Conservation (phyloP, 2,888 invertebrate genomes). For the Heliothis peltigera region DNA sequence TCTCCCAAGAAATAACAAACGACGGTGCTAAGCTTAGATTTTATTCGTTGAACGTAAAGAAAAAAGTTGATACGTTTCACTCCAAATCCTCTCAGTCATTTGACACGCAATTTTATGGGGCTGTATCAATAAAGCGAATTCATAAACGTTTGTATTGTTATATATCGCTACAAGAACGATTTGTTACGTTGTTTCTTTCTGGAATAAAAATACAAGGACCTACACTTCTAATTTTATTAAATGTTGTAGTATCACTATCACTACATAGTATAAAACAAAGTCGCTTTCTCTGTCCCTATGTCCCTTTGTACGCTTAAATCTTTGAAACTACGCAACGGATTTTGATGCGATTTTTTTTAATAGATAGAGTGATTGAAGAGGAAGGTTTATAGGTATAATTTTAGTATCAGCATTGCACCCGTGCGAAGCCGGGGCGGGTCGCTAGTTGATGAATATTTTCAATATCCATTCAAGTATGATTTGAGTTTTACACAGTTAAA, state of each 20-base stretch:
- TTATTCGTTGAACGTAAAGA: slow-evolving; percentile 29
- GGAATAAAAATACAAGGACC: slow-evolving; percentile 25
- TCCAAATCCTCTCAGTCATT: slow-evolving; percentile 73
- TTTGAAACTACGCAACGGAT: too few relatives aligned
- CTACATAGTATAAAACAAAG: background rate
- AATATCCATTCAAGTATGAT: too few relatives aligned
- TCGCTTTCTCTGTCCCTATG: too few relatives aligned
- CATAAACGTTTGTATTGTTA: slow-evolving; percentile 69
- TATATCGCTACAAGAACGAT: slow-evolving; percentile 51
- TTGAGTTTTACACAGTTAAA: too few relatives aligned
- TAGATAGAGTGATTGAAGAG: too few relatives aligned
- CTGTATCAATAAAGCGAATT: slow-evolving; percentile 80
- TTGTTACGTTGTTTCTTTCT: slow-evolving; percentile 19
- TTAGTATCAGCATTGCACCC: too few relatives aligned
- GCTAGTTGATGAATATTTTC: too few relatives aligned
- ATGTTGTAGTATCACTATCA: too few relatives aligned
- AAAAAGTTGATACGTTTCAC: slow-evolving; percentile 59
- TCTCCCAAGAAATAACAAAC: slow-evolving; percentile 34
- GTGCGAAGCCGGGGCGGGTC: too few relatives aligned
- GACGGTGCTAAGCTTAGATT: slow-evolving; percentile 32
- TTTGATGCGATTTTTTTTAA: too few relatives aligned
- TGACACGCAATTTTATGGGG: slow-evolving; percentile 79
- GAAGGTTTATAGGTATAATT: too few relatives aligned
- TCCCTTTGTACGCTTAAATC: too few relatives aligned
- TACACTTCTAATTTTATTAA: slow-evolving; percentile 6